These are phyloP conservation scores for Myopa testacea DNA, from an alignment of 2,888 invertebrate genomes.

Conservation along the genomic window DNA sequence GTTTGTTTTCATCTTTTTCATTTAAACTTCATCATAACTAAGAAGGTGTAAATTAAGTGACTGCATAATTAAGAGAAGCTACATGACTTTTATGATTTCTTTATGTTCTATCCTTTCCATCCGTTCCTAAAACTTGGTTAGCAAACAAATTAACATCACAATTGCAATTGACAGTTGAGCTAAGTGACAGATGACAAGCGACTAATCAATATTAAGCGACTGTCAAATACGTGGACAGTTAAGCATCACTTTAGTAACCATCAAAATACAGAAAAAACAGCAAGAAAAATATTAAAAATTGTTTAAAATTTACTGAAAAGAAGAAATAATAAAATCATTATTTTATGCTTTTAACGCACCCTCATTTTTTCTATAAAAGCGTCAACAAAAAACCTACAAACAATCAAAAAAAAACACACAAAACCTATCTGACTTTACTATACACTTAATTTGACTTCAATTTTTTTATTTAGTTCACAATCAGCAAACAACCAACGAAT, in stretches of 20 bases:
- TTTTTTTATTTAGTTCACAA: not conserved
- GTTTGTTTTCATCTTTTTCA: not conserved
- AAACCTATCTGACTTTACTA: not conserved
- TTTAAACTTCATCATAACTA: too few species aligned
- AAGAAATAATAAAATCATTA: not conserved
- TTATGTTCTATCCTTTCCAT: too few species aligned
- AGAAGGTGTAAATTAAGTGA: too few species aligned
- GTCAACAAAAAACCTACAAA: not conserved
- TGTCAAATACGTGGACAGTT: slow-evolving; percentile 12
- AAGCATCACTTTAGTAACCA: not conserved
- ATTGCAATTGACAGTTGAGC: not conserved
- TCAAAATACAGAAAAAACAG: too few species aligned
- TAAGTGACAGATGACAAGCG: slow-evolving; percentile 18
- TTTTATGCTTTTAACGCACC: slow-evolving; percentile 4
- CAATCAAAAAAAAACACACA: not conserved
- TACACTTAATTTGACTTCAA: not conserved
- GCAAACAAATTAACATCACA: too few species aligned
- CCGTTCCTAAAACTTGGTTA: too few species aligned
- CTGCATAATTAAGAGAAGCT: too few species aligned
- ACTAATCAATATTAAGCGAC: slow-evolving; percentile 8
- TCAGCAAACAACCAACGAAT: not conserved
- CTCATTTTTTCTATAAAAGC: not conserved
- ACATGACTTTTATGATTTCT: too few species aligned
- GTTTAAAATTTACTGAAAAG: not conserved
- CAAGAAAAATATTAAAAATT: too few species aligned